Base-by-base conservation (phyloP, 2,113 vertebrate species). In the Chloropsis hardwickii region DNA sequence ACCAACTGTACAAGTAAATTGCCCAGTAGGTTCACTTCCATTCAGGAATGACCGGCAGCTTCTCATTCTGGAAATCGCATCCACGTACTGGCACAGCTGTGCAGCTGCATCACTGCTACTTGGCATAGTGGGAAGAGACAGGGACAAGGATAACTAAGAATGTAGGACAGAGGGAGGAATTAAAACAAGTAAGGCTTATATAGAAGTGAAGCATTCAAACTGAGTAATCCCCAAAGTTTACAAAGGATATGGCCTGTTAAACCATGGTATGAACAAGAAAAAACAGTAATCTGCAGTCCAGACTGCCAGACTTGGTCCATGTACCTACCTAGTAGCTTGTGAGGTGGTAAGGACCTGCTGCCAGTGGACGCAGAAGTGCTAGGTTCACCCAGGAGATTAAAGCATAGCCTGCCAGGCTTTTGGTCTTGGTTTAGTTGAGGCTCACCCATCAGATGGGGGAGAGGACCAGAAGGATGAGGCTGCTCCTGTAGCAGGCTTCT, bases 401-500 rank as follows among this genome's bases (percentile, higher is more conserved):
- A 35, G n/a, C 4, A 4, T n/a, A 39, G 28, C 14, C 54, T 69
- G 11, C 0, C 0, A 19, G n/a, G 37, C 47, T 35, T 7, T 33
- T 70, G 12, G 1, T 0, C 14, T 64, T 2, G 0, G 6, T 40
- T 84, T 39, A 51, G n/a, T 42, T 67, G 33, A 71, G 47, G 28
- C 58, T 83, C 25, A 6, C 8, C 11, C 1, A 0, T 48, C 35
- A 29, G 45, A 33, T 7, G 2, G 4, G 10, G 20, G 33, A 70
- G 45, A 78, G 48, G 11, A 56, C 27, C n/a, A 64, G 29, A 33
- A 65, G 42, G 27, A 47, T 24, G 19, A 70, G 33, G 60, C 56
- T 84, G 20, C 7, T 10, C 2, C 14, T 50, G 12, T 35, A 80
- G 21, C 33, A 51, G 48, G 14, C 44, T 56, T 23, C 10, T 85